Evolutionary conservation across 53 echinoderm and acorn worm species (phyloP).

Genomic region (Luidia sarsii): DNA sequence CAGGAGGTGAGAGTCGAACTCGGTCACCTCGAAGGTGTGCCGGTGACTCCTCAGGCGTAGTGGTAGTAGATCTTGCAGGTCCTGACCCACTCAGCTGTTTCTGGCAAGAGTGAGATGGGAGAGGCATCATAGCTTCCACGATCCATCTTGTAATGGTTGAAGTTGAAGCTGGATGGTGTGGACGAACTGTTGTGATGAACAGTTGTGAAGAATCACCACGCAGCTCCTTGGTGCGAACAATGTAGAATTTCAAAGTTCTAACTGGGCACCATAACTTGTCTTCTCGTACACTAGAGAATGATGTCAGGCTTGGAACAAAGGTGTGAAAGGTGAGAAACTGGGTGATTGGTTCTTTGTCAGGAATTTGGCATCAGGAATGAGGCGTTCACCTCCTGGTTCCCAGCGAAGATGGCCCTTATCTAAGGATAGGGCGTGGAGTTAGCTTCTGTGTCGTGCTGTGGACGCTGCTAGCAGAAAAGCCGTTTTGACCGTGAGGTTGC

Average conservation of each 20-base stretch:
- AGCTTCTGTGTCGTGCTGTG: not conserved
- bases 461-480: not conserved
- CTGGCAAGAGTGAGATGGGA: not conserved
- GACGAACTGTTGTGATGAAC: conserved; percentile 11
- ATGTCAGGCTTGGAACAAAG: conserved; percentile 1
- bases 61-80: not conserved
- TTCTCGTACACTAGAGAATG: not conserved
- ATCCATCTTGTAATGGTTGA: not conserved
- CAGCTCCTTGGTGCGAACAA: conserved; percentile 13
- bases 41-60: too few species aligned
- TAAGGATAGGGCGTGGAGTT: not conserved
- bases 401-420: conserved; percentile 24
- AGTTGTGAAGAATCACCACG: not conserved
- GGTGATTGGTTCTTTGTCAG: not conserved
- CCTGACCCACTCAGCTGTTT: not conserved
- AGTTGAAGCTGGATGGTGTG: conserved; percentile 19
- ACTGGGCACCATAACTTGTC: conserved; percentile 1
- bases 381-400: not conserved
- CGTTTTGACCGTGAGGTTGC: not conserved
- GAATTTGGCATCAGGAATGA: not conserved
- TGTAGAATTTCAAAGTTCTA: not conserved
- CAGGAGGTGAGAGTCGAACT: too few species aligned
- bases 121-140: not conserved
- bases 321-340: not conserved
- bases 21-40: too few species aligned